Evolutionary conservation across 2,888 invertebrate species (phyloP), one percentile per base, ranked within the genome.

Genomic region (Drosophila neonasuta): DNA sequence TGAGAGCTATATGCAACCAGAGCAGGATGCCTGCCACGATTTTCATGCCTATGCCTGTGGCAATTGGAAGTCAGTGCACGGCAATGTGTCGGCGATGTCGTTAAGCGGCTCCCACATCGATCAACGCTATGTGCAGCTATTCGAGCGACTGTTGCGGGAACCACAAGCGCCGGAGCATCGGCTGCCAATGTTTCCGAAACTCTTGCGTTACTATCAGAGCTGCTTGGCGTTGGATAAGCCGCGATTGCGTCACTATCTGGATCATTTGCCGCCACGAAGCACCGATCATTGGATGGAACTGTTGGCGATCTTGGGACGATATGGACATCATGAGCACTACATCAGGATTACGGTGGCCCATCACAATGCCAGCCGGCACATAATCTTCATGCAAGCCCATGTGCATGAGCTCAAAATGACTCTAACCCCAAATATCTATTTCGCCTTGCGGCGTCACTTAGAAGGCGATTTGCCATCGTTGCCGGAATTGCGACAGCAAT

Each of bases 31-130:
- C 0, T 89, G 89, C 46, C 73, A 77, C 13, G 77, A 89, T 50
- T 89, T 88, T 15, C 77, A 89, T 57, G 69, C 66, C 11, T 79
- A 87, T 39, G 86, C 89, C 20, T 89, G 88, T 41, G 86, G 88
- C 50, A 80, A 80, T 13, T 89, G 89, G 89, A 39, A 46, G 1
- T 34, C 55, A 0, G 58, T 62, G n/a, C 78, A 84, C 3, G 70
- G 49, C 2, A 60, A 60, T 6, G 69, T 17, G 8, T 81, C 83
- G 1, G 79, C 82, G 13, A 82, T 88, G 77, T 67, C 73, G 4
- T 29, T 85, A 15, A 88, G 82, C 32, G 86, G 87, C 1, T 57
- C 60, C 2, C 65, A 59, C 5, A 57, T 89, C 30, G 85, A 81
- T 15, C 70, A 77, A 2, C 77, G 75, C 1, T 89, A 77, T 34